Evolutionary conservation across 2,888 invertebrate species (phyloP).

Genomic region (Eristalinus aeneus): DNA sequence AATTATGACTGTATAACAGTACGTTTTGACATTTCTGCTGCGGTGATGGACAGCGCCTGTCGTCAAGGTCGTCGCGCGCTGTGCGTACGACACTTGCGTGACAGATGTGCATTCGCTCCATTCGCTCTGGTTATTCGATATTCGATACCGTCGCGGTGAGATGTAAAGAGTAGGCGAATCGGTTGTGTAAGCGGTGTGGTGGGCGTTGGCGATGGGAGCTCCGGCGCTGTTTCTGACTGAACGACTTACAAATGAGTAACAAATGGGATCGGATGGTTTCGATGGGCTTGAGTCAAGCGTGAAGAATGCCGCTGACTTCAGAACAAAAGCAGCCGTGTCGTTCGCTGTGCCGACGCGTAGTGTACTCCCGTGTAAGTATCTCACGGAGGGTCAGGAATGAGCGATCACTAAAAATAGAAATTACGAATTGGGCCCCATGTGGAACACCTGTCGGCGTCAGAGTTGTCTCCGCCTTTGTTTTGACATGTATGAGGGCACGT

Average conservation of each 20-base stretch:
- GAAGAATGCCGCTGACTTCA: constrained; percentile 6
- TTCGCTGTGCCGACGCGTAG: neutral
- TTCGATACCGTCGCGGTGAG: constrained; percentile 4
- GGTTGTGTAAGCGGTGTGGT: neutral
- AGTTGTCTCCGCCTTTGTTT: neutral
- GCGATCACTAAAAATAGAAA: neutral
- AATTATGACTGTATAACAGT: constrained; percentile 40
- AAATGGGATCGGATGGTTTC: constrained; percentile 20
- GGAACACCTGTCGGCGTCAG: neutral
- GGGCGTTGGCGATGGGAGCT: constrained; percentile 26
- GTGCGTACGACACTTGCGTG: neutral
- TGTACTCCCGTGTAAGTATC: neutral
- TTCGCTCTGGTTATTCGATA: neutral
- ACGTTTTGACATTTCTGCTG: constrained; percentile 29
- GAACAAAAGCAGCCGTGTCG: neutral
- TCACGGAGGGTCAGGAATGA: neutral
- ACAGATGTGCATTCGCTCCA: constrained; percentile 21
- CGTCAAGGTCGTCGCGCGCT: constrained; percentile 44
- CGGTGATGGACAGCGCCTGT: neutral
- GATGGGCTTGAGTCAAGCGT: constrained; percentile 8
- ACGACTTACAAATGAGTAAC: constrained; percentile 26
- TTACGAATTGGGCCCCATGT: neutral
- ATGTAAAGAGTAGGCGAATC: constrained; percentile 4
- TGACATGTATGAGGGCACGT: neutral
- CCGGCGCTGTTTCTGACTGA: neutral